Base-by-base conservation (phyloP, 1,140 invertebrate species). In the Oncopeltus fasciatus region DNA sequence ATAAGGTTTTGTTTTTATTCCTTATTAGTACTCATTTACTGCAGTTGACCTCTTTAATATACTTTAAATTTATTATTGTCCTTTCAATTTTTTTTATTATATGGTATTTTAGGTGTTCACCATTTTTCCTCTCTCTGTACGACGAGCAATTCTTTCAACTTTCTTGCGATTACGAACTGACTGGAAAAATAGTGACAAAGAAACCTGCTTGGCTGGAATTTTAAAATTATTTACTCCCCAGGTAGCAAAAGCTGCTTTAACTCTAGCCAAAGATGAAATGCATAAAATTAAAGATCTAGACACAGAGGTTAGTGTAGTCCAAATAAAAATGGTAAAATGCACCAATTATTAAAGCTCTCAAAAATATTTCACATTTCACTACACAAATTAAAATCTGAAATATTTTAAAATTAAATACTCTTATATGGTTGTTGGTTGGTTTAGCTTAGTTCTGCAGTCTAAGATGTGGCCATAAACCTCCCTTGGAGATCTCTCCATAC, bases 241-340 rank as follows among this genome's bases (percentile, higher is more conserved):
- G 1, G 73, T 78, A 0, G 67, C 83, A 0, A 71, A 74, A 60
- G 75, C 77, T 65, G 74, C 85, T 3, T 77, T 84, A 53, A 77
- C 75, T 57, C 68, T 85, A 53, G 84, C 80, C 0, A 75, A 76
- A 28, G 78, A 84, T 61, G 85, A 87, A 73, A 81, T 86, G 77
- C 69, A 76, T 9, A 64, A 70, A 43, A 78, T 87, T 0, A 75
- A 74, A 51, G 77, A 83, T 43, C 66, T 84, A 18, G 79, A 87
- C 64, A 69, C 75, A n/a, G 70, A 77, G 20, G 65, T 77, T 47
- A 72, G 56, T 53, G 9, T n/a, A n/a, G n/a, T n/a, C n/a, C n/a
- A n/a, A n/a, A n/a, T n/a, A n/a, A n/a, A n/a, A n/a, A n/a, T n/a
- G n/a, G n/a, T n/a, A n/a, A n/a, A n/a, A n/a, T n/a, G n/a, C n/a